Percentiles rank a stretch among this genome's conserved stretches.
Evolutionary conservation across 2,888 invertebrate species (phyloP).

Genomic region (Melangyna quadrimaculata): DNA sequence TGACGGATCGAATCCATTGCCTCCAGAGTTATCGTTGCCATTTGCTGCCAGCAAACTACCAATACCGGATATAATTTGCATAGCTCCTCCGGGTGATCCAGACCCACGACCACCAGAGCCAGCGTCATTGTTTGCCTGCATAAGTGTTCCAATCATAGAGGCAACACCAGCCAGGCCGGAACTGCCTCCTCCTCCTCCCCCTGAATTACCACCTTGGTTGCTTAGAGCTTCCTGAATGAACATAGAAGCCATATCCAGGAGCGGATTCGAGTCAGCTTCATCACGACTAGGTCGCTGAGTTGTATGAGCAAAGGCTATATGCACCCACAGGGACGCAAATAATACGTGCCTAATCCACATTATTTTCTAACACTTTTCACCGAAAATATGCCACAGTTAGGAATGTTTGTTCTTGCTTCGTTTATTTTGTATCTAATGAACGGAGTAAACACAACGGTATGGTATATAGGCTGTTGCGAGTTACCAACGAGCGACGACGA

Average conservation of each 20-base stretch:
- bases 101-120: slow-evolving; percentile 74
- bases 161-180: slow-evolving; percentile 83
- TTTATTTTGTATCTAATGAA: slow-evolving; percentile 54
- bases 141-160: slow-evolving; percentile 85
- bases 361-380: slow-evolving; percentile 37
- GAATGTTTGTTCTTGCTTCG: slow-evolving; percentile 42
- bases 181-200: slow-evolving; percentile 76
- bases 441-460: slow-evolving; percentile 21
- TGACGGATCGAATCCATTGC: slow-evolving; percentile 83
- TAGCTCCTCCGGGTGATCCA: slow-evolving; percentile 75
- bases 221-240: slow-evolving; percentile 85
- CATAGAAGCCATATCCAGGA: slow-evolving; percentile 86
- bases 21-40: slow-evolving; percentile 80
- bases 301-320: slow-evolving; percentile 76
- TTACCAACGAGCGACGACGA: neutral
- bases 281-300: slow-evolving; percentile 78
- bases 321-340: slow-evolving; percentile 77
- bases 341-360: slow-evolving; percentile 77
- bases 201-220: slow-evolving; percentile 78
- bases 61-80: slow-evolving; percentile 80
- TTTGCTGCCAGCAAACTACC: slow-evolving; percentile 79
- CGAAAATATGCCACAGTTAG: slow-evolving; percentile 36
- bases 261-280: slow-evolving; percentile 84
- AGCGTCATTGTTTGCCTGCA: slow-evolving; percentile 85
- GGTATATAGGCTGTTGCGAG: neutral